These are phyloP conservation scores for Amiota communis DNA, from an alignment of 2,888 invertebrate genomes.

Conservation along the genomic window DNA sequence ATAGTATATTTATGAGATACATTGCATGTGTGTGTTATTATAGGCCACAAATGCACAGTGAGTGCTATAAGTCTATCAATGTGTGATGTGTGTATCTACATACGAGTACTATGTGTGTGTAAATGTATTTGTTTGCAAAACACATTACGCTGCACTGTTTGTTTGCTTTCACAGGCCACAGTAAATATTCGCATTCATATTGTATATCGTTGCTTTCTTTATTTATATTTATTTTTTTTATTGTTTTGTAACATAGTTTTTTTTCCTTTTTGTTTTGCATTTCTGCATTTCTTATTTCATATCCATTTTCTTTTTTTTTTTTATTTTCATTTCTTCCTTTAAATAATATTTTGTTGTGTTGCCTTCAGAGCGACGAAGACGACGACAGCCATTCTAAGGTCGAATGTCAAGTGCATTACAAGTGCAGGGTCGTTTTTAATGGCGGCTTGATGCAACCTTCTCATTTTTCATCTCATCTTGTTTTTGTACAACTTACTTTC, in stretches of 20 bases:
- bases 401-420: conserved; percentile 50
- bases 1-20: too few relatives aligned
- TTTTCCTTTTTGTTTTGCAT: conserved; percentile 18
- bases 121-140: conserved; percentile 15
- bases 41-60: too few relatives aligned
- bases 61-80: too few relatives aligned
- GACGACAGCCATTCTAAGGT: conserved; percentile 45
- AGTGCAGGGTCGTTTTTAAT: conserved; percentile 28
- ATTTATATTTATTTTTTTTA: conserved; percentile 23
- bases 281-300: conserved; percentile 39
- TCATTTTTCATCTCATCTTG: too few relatives aligned
- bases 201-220: conserved; percentile 29
- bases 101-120: conserved; percentile 22
- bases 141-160: conserved; percentile 3
- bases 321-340: conserved; percentile 12
- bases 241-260: conserved; percentile 1
- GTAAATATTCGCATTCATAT: conserved; percentile 42
- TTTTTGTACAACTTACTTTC: too few relatives aligned
- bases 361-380: not conserved
- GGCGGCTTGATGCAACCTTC: not conserved
- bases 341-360: not conserved
- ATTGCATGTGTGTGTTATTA: too few relatives aligned
- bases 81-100: conserved; percentile 6
- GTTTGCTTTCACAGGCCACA: conserved; percentile 36
- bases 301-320: conserved; percentile 3